Percentiles rank a stretch among this genome's conserved stretches.
These are phyloP conservation scores for Petrosia ficiformis DNA, from an alignment of 37 sponge, comb jelly and placozoan genomes.

Conservation along the genomic window DNA sequence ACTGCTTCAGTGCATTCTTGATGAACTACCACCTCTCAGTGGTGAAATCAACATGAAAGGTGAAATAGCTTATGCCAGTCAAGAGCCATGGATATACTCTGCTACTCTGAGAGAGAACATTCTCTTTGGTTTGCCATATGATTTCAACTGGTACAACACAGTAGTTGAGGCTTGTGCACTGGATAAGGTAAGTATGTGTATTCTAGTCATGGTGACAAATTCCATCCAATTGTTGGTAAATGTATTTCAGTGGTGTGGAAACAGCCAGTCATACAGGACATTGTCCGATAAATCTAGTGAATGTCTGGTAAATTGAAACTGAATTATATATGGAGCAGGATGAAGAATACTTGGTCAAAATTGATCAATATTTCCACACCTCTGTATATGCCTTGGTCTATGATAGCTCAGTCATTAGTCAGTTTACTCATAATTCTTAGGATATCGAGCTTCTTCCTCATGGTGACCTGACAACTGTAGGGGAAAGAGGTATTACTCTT, in stretches of 20 bases:
- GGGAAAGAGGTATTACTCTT: constrained; percentile 55
- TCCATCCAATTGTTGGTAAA: too few species aligned
- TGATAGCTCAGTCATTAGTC: too few species aligned
- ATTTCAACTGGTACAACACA: constrained; percentile 33
- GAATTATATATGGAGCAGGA: too few species aligned
- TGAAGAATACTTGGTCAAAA: too few species aligned
- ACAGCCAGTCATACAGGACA: too few species aligned
- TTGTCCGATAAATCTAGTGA: too few species aligned
- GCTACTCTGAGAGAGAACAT: constrained; percentile 59
- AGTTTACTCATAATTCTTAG: constrained; percentile 11
- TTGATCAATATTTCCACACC: too few species aligned
- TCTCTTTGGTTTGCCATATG: constrained; percentile 44
- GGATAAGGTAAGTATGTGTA: constrained; percentile 26
- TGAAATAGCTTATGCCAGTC: constrained; percentile 27
- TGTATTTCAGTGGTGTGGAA: too few species aligned
- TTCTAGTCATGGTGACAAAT: too few species aligned
- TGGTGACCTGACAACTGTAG: constrained; percentile 49
- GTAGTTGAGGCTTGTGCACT: constrained; percentile 46
- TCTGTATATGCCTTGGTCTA: too few species aligned
- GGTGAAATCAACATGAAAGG: constrained; percentile 28
- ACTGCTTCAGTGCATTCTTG: constrained; percentile 40
- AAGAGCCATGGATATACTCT: constrained; percentile 61
- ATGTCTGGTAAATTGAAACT: too few species aligned
- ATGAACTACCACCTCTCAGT: constrained; percentile 33
- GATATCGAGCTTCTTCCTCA: constrained; percentile 34